Evolutionary conservation across 2,113 vertebrate genomes (phyloP).

Genomic region (Nothobranchius kuhntae): DNA sequence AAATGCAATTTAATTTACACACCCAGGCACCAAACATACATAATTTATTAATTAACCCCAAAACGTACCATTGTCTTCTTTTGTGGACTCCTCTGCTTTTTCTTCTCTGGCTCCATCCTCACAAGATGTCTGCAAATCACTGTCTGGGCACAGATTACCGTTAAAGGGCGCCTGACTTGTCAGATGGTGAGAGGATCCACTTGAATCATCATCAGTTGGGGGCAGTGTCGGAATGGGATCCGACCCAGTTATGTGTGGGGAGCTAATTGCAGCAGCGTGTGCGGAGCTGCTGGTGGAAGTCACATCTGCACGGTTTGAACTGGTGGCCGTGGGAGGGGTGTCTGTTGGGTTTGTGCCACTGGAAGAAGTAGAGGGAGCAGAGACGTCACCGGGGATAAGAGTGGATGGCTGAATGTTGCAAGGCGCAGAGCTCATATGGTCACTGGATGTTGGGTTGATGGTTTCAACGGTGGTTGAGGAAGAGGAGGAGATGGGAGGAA

Average conservation of each 20-base stretch:
- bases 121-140: conserved; percentile 18
- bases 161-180: conserved; percentile 30
- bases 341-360: conserved; percentile 47
- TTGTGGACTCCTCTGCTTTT: conserved; percentile 9
- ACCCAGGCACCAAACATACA: neutral
- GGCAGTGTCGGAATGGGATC: conserved; percentile 22
- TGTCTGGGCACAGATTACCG: conserved; percentile 31
- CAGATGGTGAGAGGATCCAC: conserved; percentile 31
- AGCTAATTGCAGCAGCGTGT: conserved; percentile 41
- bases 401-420: conserved; percentile 9
- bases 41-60: neutral
- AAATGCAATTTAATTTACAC: conserved; percentile 1
- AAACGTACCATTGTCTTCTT: conserved; percentile 44
- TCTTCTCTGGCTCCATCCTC: conserved; percentile 24
- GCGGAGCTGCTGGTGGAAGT: conserved; percentile 40
- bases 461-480: conserved; percentile 4
- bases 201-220: conserved; percentile 32
- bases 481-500: conserved; percentile 15
- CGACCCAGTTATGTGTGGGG: conserved; percentile 31
- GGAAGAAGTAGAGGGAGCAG: conserved; percentile 40
- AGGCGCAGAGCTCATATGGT: conserved; percentile 26
- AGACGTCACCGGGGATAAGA: neutral
- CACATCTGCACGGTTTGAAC: conserved; percentile 38
- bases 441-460: conserved; percentile 32
- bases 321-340: conserved; percentile 46